Evolutionary conservation across 2,888 invertebrate species (phyloP).

Genomic region (Sympetrum striolatum): DNA sequence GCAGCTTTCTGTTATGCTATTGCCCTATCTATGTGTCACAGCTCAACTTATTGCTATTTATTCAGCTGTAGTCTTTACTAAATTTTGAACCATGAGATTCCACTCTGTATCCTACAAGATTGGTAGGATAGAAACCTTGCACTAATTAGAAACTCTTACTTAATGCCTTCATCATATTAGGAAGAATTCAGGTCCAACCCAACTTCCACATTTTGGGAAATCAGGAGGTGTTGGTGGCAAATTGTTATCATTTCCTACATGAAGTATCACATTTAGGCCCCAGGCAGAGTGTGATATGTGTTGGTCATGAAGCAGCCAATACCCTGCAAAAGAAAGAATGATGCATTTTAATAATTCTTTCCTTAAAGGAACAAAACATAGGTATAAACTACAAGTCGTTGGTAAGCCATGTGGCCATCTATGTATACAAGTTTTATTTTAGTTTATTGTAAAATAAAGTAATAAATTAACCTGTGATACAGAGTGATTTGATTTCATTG

Average conservation of each 20-base stretch:
- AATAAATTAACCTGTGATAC: no score
- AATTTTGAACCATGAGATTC: background rate
- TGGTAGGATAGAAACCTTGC: background rate
- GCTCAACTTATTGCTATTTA: background rate
- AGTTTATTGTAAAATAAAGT: no score
- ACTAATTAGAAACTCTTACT: background rate
- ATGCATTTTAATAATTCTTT: no score
- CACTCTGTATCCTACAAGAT: background rate
- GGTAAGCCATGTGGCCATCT: no score
- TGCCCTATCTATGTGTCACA: background rate
- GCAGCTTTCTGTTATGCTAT: background rate
- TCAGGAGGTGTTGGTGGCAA: constrained; percentile 72
- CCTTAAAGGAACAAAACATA: no score
- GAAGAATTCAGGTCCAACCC: constrained; percentile 77
- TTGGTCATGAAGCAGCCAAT: constrained; percentile 82
- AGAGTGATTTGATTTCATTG: no score
- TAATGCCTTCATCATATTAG: constrained; percentile 61
- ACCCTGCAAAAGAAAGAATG: constrained; percentile 62
- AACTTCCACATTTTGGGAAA: constrained; percentile 82
- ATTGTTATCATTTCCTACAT: constrained; percentile 72
- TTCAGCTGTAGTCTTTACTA: background rate
- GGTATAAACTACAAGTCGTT: no score
- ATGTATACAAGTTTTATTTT: no score
- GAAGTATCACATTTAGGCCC: constrained; percentile 76
- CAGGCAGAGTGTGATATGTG: constrained; percentile 75